These are phyloP conservation scores for Macrobrachium nipponense DNA, from an alignment of 1,140 invertebrate species.

Conservation along the genomic window DNA sequence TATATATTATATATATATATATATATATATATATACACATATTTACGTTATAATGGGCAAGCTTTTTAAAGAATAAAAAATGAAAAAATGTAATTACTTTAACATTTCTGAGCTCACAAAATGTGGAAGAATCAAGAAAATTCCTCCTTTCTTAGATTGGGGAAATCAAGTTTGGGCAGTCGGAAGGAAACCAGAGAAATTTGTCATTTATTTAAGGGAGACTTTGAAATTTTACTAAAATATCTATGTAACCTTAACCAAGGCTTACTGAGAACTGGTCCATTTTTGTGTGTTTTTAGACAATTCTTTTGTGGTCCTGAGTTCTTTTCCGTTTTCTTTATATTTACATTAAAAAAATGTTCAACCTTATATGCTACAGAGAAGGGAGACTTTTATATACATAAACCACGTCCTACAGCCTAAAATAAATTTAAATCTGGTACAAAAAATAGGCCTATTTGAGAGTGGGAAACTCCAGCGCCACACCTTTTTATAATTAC, in stretches of 20 bases:
- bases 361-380: conserved; percentile 34
- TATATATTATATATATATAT: no score
- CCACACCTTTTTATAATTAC: conserved; percentile 44
- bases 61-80: no score
- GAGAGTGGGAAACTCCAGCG: conserved; percentile 42
- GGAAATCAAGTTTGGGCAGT: background rate
- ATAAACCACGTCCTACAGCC: conserved; percentile 53
- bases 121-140: no score
- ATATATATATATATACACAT: no score
- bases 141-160: no score
- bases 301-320: conserved; percentile 46
- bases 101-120: no score
- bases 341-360: conserved; percentile 47
- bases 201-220: background rate
- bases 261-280: conserved; percentile 34
- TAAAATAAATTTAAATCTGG: conserved; percentile 41
- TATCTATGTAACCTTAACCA: background rate
- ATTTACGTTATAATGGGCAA: no score
- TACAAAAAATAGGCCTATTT: conserved; percentile 43
- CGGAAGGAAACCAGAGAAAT: background rate
- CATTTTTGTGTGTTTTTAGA: conserved; percentile 22
- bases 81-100: no score
- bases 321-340: conserved; percentile 21
- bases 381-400: conserved; percentile 33
- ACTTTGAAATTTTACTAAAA: background rate